Evolutionary conservation across 2,797 vertebrate genomes (phyloP), one percentile per base, ranked within the genome.

Genomic region (Enteromius fasciolatus): DNA sequence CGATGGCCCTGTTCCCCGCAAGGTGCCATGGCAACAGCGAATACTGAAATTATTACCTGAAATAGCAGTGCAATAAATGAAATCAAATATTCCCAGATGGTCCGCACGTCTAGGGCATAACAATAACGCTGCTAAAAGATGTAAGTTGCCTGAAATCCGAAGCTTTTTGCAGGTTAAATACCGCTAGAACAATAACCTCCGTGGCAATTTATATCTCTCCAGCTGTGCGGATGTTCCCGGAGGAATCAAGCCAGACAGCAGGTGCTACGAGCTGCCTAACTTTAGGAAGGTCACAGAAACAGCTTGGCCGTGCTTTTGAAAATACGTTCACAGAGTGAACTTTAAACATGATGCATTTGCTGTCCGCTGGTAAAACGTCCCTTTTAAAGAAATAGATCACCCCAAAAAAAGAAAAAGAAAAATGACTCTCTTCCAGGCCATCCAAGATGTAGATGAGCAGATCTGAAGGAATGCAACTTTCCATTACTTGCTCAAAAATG

Each of bases 211-310:
- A 36, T 76, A 50, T 76, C 64, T 64, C 52, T 77, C 64, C 74
- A 83, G 73, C 74, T 77, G 46, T 87, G 89, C 81, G 82, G 64
- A 75, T 63, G 83, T 85, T 83, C 85, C 86, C 73, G 68, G 63
- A 82, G 81, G 79, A 83, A 86, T 74, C 48, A 80, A 78, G 50
- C 63, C n/a, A 64, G 74, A 85, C 87, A 80, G 41, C 81, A 59
- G 66, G 70, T 84, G 77, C 63, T 33, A 68, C 33, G 15, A 25
- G 48, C 83, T 41, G 73, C 72, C 78, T 64, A 85, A 78, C 33
- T 81, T 76, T 76, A 72, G 50, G 48, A 80, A 84, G 77, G 68
- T 79, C 83, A 80, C 25, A 59, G 77, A 59, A 74, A 25, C 54
- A 76, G 73, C 57, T 78, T 17, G 59, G 36, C 20, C 31, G 18